phyloP scores from a whole-genome alignment of 2,888 invertebrate genomes.

The Erebia epiphron region DNA sequence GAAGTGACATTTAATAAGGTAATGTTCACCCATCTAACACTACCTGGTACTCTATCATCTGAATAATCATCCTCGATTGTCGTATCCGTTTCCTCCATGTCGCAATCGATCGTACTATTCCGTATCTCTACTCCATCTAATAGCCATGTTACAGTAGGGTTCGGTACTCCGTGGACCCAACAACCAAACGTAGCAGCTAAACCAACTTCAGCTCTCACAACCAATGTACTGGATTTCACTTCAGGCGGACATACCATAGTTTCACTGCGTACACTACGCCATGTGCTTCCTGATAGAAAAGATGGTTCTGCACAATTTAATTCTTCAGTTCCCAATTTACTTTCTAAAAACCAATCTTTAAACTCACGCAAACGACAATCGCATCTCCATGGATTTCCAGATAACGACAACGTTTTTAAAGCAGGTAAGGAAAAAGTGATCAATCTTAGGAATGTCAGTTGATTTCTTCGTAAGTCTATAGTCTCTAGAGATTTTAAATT shows the following conservation, averaged over 20 bases:
- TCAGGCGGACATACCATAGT: conserved; percentile 93
- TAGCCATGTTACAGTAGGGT: conserved; percentile 92
- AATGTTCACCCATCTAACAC: conserved; percentile 89
- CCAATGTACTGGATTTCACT: conserved; percentile 84
- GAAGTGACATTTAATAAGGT: conserved; percentile 92
- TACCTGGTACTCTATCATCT: conserved; percentile 74
- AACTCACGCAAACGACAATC: conserved; percentile 93
- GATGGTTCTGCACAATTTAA: conserved; percentile 89
- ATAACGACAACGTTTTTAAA: conserved; percentile 90
- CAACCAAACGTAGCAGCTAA: conserved; percentile 92
- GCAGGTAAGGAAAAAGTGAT: conserved; percentile 86
- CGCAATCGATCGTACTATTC: conserved; percentile 74
- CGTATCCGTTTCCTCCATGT: conserved; percentile 75
- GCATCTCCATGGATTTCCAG: conserved; percentile 95
- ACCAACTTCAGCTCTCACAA: conserved; percentile 89
- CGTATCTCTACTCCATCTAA: conserved; percentile 86
- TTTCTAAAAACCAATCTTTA: conserved; percentile 91
- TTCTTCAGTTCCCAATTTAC: conserved; percentile 89
- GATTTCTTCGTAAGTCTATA: conserved; percentile 91
- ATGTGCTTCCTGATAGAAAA: conserved; percentile 86
- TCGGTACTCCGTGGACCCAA: conserved; percentile 91
- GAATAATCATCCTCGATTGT: conserved; percentile 67
- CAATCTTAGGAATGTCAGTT: conserved; percentile 85
- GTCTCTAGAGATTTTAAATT: conserved; percentile 89
- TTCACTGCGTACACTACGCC: conserved; percentile 89